phyloP scores from a whole-genome alignment of 2,888 invertebrate genomes.

The Eretmocerus hayati region DNA sequence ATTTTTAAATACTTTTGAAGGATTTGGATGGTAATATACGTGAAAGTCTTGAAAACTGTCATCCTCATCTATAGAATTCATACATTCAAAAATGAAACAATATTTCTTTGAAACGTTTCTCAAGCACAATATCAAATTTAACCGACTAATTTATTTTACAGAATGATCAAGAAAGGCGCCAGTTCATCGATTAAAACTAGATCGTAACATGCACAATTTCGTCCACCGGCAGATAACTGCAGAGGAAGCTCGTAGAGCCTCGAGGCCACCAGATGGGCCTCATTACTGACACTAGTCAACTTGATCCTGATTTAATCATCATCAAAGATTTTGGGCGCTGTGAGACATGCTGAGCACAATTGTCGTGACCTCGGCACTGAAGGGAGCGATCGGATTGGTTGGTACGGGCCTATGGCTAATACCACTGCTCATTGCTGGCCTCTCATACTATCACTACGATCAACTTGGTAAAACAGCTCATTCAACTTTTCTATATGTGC shows the following conservation, averaged over 20 bases:
- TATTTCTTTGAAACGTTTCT: too few species aligned
- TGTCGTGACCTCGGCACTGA: conserved; percentile 69
- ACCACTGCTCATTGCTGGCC: conserved; percentile 72
- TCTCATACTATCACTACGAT: conserved; percentile 75
- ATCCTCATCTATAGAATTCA: too few species aligned
- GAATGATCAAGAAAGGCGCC: conserved; percentile 8
- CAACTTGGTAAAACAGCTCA: conserved; percentile 46
- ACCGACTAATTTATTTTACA: too few species aligned
- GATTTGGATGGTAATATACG: too few species aligned
- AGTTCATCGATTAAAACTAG: neutral
- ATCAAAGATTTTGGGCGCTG: neutral
- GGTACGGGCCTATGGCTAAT: conserved; percentile 79
- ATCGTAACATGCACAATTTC: conserved; percentile 19
- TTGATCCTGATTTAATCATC: too few species aligned
- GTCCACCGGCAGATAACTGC: conserved; percentile 11
- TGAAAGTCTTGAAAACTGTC: too few species aligned
- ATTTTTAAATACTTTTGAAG: too few species aligned
- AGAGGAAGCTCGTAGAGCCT: conserved; percentile 20
- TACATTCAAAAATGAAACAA: too few species aligned
- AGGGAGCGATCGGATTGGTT: conserved; percentile 64
- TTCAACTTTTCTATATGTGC: neutral
- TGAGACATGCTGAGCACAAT: conserved; percentile 62
- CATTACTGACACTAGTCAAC: too few species aligned
- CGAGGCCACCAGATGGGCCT: conserved; percentile 15
- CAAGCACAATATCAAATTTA: too few species aligned